A percentile compares a stretch with the other conserved stretches of the same genome.
Evolutionary conservation across 2,888 invertebrate genomes (phyloP).

Genomic region (Lithosia quadra): DNA sequence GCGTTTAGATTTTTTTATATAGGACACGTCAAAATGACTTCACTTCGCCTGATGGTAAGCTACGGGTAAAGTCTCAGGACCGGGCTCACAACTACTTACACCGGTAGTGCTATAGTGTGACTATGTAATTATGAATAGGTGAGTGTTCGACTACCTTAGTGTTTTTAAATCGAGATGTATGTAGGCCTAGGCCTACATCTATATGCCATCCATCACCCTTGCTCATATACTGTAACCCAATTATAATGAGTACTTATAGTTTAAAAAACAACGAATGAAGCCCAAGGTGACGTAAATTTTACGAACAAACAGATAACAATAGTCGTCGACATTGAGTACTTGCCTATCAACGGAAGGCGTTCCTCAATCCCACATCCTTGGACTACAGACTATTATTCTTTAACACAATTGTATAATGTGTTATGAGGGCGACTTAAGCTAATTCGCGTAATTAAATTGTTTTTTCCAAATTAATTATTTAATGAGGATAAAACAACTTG

Average conservation of each 20-base stretch:
- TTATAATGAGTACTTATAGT: conserved; percentile 8
- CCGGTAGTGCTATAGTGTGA: too few species aligned
- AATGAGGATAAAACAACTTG: not conserved
- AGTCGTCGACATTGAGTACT: conserved; percentile 62
- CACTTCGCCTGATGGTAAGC: too few species aligned
- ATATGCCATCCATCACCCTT: too few species aligned
- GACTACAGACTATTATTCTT: conserved; percentile 36
- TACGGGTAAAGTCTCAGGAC: too few species aligned
- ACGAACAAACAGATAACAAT: conserved; percentile 62
- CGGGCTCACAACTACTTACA: too few species aligned
- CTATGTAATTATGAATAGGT: too few species aligned
- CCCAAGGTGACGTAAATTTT: conserved; percentile 62
- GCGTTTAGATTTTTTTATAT: too few species aligned
- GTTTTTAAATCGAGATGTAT: not conserved
- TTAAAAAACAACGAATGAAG: conserved; percentile 42
- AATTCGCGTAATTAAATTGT: not conserved
- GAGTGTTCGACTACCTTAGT: not conserved
- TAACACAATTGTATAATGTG: conserved; percentile 42
- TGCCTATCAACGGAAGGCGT: conserved; percentile 53
- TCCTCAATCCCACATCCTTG: conserved; percentile 45
- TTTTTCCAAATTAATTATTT: not conserved
- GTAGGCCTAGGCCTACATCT: too few species aligned
- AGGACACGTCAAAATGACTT: too few species aligned
- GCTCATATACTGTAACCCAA: not conserved
- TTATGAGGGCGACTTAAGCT: conserved; percentile 10